Base-by-base conservation (phyloP, 2,888 invertebrate genomes). In the Cephus sareptanus region DNA sequence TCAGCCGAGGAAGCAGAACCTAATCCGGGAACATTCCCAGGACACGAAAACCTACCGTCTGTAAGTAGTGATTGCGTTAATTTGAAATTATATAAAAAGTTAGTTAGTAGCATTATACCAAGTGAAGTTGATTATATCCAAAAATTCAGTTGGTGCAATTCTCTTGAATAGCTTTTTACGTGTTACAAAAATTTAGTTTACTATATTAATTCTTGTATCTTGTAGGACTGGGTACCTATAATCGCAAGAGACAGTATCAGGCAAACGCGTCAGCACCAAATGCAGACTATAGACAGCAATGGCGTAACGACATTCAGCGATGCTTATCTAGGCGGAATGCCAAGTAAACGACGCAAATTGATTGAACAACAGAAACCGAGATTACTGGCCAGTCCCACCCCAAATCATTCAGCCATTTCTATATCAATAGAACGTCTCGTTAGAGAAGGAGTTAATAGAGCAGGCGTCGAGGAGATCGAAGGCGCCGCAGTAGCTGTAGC, bases 241-340 rank as follows among this genome's bases (percentile, higher is more conserved):
- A 96, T 98, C 82, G 94, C 96, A 12, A 94, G 95, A 79, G 98
- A 98, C 91, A 93, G 95, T 75, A 94, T 95, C 85, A 92, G 94
- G 78, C 98, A 97, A 91, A 93, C 95, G 76, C 92, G 94, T 75
- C 94, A 94, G 81, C 90, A 92, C 9, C 89, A 88, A 79, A 80
- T 84, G 77, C 82, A 86, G 34, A 83, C 85, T 34, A 82, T 88
- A 70, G 83, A 87, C 15, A 86, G 84, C 12, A 84, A 83, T n/a
- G 86, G 85, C 1, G 85, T 89, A 15, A 82, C 89, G 1, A 94
- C 96, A 37, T 96, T 96, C 91, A 98, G 98, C 89, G 98, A 98
- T 92, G 97, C 97, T 0, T 98, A 98, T 91, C 92, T 98, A 73
- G 95, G 96, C 12, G 97, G 97, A 15, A 96, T 98, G 95, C 97